Base-by-base conservation (phyloP, 2,113 vertebrate genomes). In the Sporophila hypoxantha region DNA sequence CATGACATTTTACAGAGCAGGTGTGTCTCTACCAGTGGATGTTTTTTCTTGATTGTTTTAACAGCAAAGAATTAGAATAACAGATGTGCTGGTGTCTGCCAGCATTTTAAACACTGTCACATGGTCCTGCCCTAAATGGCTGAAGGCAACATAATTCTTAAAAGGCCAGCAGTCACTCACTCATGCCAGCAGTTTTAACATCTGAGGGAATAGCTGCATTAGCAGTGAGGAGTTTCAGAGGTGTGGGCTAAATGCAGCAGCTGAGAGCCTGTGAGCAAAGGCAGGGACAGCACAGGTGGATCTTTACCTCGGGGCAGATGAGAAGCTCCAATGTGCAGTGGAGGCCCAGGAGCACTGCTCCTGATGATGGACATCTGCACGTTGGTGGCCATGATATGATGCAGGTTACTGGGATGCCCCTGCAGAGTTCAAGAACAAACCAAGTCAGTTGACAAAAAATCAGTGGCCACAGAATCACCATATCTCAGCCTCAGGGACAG, bases 331-430 rank as follows among this genome's bases (percentile, higher is more conserved):
- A 99, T 98, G 94, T 99, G 99, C 71, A 99, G 96, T 0, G 98
- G 97, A 37, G 97, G 97, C 32, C 97, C 97, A 36, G 99, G 98
- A 52, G 98, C 97, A 37, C 95, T 97, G 39, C 98, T 98, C 83
- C 99, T 97, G 76, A 99, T 99, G 73, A 99, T 98, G 14, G 97
- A 98, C 97, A 98, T 99, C 97, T 99, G 99, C 89, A 99, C 98
- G 12, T 99, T 99, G 61, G 97, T 97, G 32, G 98, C 97, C 98
- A 99, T 98, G 89, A 99, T 98, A 57, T 99, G 99, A 82, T 99
- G 98, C 89, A 99, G 86, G 92, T 98, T 99, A 96, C 98, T 98
- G 76, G 98, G 96, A 93, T 99, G 99, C 17, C 99, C 99, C 99
- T 99, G 94, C 49, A 92, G 79, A 71, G 20, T 34, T 65, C 37